Evolutionary conservation across 2,888 invertebrate species (phyloP).

Genomic region (Agapostemon virescens): DNA sequence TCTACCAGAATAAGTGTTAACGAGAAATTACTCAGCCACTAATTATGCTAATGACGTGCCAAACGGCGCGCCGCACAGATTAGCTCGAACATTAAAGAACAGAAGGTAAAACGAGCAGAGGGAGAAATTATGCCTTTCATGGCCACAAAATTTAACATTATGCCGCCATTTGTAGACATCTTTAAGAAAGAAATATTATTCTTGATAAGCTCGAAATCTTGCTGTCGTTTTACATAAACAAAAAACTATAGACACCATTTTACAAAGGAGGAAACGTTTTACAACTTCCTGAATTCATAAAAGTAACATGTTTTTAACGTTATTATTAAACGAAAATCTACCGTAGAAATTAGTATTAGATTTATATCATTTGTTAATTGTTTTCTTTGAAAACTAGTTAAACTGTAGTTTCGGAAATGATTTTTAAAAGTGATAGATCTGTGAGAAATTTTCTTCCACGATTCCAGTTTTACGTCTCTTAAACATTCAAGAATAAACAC

Average conservation of each 20-base stretch:
- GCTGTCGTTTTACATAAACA: no score
- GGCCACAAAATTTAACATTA: slow-evolving; percentile 5
- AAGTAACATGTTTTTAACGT: no score
- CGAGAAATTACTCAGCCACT: slow-evolving; percentile 47
- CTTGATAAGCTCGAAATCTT: not conserved
- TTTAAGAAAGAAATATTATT: not conserved
- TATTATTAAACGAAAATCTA: no score
- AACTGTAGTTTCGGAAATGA: no score
- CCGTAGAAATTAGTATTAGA: no score
- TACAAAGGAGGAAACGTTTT: no score
- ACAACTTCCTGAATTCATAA: no score
- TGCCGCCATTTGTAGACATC: not conserved
- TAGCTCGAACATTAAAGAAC: slow-evolving; percentile 33
- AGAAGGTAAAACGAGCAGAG: slow-evolving; percentile 10
- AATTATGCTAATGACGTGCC: slow-evolving; percentile 56
- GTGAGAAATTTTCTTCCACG: not conserved
- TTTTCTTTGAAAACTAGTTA: no score
- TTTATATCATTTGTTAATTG: no score
- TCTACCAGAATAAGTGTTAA: slow-evolving; percentile 44
- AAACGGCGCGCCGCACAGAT: slow-evolving; percentile 42
- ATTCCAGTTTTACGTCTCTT: not conserved
- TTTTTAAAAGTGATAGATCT: not conserved
- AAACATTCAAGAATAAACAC: not conserved
- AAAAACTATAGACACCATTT: no score
- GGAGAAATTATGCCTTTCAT: slow-evolving; percentile 14